Evolutionary conservation across 2,888 invertebrate genomes (phyloP).

Genomic region (Brachyptera risi): DNA sequence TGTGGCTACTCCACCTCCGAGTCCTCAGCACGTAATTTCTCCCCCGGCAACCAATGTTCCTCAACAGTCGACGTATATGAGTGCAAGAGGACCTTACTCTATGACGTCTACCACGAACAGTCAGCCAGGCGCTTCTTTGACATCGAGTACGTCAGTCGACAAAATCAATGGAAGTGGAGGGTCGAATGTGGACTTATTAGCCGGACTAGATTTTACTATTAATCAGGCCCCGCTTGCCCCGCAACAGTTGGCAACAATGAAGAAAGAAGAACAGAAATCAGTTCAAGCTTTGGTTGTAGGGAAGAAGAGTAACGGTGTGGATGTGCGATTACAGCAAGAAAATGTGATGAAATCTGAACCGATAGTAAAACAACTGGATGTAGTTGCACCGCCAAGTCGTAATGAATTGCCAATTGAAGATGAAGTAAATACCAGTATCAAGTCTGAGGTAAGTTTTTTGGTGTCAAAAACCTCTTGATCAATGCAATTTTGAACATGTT

Average conservation of each 20-base stretch:
- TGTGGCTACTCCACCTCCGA: conserved; percentile 23
- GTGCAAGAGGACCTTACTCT: conserved; percentile 35
- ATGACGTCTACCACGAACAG: conserved; percentile 36
- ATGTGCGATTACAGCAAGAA: not conserved
- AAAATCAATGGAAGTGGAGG: conserved; percentile 28
- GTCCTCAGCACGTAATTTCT: conserved; percentile 22
- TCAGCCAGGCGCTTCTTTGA: not conserved
- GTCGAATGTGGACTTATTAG: conserved; percentile 65
- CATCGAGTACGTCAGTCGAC: not conserved
- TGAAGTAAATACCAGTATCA: not conserved
- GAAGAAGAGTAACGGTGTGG: not conserved
- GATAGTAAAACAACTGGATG: not conserved
- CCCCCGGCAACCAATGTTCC: conserved; percentile 3
- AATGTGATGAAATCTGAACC: not conserved
- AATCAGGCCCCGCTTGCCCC: conserved; percentile 63
- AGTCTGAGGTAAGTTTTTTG: too few relatives aligned
- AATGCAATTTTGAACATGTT: too few relatives aligned
- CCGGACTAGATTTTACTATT: conserved; percentile 70
- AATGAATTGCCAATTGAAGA: not conserved
- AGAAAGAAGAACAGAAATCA: conserved; percentile 36
- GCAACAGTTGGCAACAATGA: conserved; percentile 27
- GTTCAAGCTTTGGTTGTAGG: not conserved
- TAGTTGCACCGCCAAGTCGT: not conserved
- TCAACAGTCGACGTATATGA: conserved; percentile 42
- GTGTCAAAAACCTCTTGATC: too few relatives aligned